Evolutionary conservation across 2,113 vertebrate species (phyloP).

Genomic region (Eudyptes chrysolophus): DNA sequence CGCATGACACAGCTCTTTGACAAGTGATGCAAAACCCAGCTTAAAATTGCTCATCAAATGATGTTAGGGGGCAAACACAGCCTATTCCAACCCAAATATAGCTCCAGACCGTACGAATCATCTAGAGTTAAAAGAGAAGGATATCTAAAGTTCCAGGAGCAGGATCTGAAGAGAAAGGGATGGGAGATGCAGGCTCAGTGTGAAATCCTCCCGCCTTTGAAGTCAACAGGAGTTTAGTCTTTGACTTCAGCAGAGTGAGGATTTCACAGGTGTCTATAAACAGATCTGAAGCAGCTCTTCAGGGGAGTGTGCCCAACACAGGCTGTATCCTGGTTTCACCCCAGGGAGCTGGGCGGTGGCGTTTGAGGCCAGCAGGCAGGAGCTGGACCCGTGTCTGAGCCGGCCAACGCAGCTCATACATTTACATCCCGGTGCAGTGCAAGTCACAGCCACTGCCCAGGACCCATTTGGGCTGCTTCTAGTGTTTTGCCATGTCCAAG

Average conservation of each 20-base stretch:
- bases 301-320: background rate
- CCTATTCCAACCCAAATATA: conserved; percentile 11
- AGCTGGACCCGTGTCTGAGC: rapidly evolving
- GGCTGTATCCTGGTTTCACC: background rate
- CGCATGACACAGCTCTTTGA: background rate
- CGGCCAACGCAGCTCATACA: background rate
- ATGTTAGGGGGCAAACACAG: background rate
- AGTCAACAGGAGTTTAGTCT: background rate
- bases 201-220: background rate
- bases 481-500: background rate
- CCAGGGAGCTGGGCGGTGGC: background rate
- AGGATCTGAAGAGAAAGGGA: background rate
- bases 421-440: rapidly evolving
- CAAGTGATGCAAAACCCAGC: background rate
- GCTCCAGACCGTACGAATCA: conserved; percentile 10
- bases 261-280: conserved; percentile 12
- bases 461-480: rapidly evolving
- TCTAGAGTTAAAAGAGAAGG: background rate
- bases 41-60: background rate
- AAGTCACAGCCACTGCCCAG: rapidly evolving
- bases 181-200: background rate
- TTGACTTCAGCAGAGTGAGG: background rate
- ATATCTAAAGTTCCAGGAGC: background rate
- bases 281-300: background rate
- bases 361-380: background rate